Evolutionary conservation across 2,113 vertebrate genomes (phyloP).

Genomic region (cattle (Bos taurus)): DNA sequence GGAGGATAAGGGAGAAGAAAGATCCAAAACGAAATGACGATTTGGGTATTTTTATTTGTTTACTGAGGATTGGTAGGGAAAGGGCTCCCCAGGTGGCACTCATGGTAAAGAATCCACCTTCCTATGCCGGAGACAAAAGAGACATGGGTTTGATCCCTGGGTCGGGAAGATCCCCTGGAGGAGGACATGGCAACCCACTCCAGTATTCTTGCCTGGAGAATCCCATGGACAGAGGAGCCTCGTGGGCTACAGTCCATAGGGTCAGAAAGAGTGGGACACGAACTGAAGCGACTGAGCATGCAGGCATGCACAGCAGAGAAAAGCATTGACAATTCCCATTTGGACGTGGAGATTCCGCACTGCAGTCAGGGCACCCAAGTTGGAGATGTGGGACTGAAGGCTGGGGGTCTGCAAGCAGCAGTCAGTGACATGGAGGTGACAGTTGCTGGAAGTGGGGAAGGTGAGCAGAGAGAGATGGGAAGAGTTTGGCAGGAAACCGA

Average conservation of each 20-base stretch:
- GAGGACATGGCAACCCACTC: background rate
- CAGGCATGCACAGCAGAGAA: background rate
- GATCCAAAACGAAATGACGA: background rate
- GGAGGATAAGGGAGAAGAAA: background rate
- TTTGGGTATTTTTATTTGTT: background rate
- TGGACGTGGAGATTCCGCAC: background rate
- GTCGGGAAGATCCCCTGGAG: background rate
- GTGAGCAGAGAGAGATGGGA: background rate
- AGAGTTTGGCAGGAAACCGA: too few species aligned
- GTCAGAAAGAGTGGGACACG: background rate
- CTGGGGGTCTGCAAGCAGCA: background rate
- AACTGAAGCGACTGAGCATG: background rate
- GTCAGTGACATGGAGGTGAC: background rate
- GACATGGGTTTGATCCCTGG: background rate
- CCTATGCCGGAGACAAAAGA: background rate
- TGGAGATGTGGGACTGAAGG: background rate
- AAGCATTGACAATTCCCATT: background rate
- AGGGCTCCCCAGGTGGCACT: background rate
- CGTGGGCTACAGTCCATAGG: rapidly evolving
- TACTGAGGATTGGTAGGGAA: background rate
- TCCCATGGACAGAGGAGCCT: background rate
- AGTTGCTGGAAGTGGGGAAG: background rate
- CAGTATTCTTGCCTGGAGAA: background rate
- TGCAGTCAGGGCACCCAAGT: background rate
- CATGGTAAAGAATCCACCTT: background rate